phyloP scores from a whole-genome alignment of 2,888 invertebrate species.

The Bellardia bayeri region DNA sequence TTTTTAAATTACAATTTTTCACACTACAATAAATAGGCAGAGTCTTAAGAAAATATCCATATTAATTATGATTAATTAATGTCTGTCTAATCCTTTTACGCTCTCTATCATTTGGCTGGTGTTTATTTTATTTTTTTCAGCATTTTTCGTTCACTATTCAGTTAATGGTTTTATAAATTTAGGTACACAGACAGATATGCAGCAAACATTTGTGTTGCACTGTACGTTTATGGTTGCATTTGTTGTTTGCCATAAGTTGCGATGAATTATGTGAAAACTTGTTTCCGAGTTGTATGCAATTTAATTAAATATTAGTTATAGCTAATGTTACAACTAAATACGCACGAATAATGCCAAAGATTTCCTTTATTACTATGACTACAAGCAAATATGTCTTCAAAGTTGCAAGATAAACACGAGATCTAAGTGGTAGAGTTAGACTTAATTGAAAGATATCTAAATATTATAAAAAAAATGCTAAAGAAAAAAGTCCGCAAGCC shows the following conservation, averaged over 20 bases:
- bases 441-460: no score
- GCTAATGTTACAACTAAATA: background rate
- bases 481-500: no score
- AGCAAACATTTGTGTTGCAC: conserved; percentile 11
- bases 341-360: background rate
- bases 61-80: conserved; percentile 55
- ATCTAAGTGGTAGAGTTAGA: no score
- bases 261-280: conserved; percentile 29
- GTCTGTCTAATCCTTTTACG: conserved; percentile 2
- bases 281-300: conserved; percentile 21
- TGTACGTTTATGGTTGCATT: background rate
- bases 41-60: background rate
- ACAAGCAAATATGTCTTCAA: background rate
- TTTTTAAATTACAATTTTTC: conserved; percentile 12
- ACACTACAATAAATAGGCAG: conserved; percentile 24
- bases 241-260: background rate
- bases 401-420: background rate
- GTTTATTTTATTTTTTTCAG: background rate
- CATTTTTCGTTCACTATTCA: background rate
- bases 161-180: background rate
- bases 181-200: background rate
- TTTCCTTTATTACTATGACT: background rate
- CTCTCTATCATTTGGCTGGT: conserved; percentile 17
- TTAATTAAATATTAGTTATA: background rate
- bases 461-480: no score